These are phyloP conservation scores for Megaceryle alcyon DNA, from an alignment of 2,797 vertebrate species.

Conservation along the genomic window DNA sequence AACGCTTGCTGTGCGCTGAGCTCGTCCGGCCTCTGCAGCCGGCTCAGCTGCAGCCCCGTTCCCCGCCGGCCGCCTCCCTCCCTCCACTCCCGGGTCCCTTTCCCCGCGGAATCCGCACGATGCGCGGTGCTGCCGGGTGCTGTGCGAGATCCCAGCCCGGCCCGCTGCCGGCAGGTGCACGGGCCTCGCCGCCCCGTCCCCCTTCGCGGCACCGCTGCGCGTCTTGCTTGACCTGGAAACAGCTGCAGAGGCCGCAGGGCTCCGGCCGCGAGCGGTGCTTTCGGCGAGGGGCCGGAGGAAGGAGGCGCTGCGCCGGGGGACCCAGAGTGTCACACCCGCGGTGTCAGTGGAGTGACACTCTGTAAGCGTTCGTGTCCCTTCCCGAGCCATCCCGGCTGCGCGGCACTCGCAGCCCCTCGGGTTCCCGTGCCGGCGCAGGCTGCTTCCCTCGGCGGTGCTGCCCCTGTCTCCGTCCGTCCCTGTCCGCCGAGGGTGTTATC, in stretches of 20 bases:
- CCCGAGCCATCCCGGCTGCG: rapidly evolving
- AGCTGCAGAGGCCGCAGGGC: background rate
- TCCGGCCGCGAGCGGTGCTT: background rate
- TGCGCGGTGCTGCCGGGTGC: background rate
- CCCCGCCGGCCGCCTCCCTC: too few species aligned
- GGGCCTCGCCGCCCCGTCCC: background rate
- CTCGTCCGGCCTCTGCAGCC: background rate
- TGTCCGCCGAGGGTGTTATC: rapidly evolving
- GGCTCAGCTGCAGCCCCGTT: too few species aligned
- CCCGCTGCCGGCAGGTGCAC: background rate
- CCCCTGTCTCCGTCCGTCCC: background rate
- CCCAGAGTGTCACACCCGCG: rapidly evolving
- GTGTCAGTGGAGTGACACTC: background rate
- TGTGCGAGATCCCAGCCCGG: background rate
- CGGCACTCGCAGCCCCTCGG: rapidly evolving
- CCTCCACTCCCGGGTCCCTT: too few species aligned
- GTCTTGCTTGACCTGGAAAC: background rate
- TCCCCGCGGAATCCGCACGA: background rate
- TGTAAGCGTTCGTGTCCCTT: background rate
- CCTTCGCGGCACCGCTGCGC: rapidly evolving
- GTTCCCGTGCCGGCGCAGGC: rapidly evolving
- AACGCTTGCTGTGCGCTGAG: background rate
- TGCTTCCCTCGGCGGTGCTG: background rate
- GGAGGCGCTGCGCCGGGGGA: background rate
- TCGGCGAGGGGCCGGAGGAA: background rate